Percentiles rank a stretch among this genome's conserved stretches.
These are phyloP conservation scores for Psammodynastes pulverulentus DNA, from an alignment of 2,113 vertebrate genomes.

Conservation along the genomic window DNA sequence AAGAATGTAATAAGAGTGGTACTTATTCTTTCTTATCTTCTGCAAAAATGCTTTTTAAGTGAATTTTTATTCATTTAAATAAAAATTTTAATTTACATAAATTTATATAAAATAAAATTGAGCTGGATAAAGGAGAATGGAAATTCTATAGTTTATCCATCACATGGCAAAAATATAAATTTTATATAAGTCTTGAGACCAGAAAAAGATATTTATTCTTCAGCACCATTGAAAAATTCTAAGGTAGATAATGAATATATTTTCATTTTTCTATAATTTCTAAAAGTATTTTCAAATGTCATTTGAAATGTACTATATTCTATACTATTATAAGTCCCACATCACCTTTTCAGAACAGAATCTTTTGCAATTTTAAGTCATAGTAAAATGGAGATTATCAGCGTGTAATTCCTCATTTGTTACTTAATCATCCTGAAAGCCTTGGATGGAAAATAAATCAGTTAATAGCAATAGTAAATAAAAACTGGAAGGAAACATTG, in stretches of 20 bases:
- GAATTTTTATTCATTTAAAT: neutral
- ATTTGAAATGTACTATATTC: conserved; percentile 3
- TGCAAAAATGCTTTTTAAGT: neutral
- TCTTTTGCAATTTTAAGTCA: conserved; percentile 42
- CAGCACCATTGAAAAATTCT: neutral
- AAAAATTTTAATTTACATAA: too few relatives aligned
- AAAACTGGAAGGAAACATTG: conserved; percentile 25
- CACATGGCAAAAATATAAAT: neutral
- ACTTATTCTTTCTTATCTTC: neutral
- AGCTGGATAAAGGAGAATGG: neutral
- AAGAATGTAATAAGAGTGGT: neutral
- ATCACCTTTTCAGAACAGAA: conserved; percentile 27
- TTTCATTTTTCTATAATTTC: neutral
- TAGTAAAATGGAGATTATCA: conserved; percentile 40
- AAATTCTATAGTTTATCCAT: neutral
- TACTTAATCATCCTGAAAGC: conserved; percentile 51
- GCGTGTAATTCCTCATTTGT: conserved; percentile 53
- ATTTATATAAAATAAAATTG: neutral
- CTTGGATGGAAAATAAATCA: conserved; percentile 40
- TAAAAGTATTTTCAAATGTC: neutral
- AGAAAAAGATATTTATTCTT: neutral
- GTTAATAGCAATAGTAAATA: conserved; percentile 43
- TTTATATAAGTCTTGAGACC: neutral
- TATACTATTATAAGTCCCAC: neutral
- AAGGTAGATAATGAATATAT: neutral